Conservation (phyloP, 64 coral and sea anemone species). For the Platygyra sinensis region DNA sequence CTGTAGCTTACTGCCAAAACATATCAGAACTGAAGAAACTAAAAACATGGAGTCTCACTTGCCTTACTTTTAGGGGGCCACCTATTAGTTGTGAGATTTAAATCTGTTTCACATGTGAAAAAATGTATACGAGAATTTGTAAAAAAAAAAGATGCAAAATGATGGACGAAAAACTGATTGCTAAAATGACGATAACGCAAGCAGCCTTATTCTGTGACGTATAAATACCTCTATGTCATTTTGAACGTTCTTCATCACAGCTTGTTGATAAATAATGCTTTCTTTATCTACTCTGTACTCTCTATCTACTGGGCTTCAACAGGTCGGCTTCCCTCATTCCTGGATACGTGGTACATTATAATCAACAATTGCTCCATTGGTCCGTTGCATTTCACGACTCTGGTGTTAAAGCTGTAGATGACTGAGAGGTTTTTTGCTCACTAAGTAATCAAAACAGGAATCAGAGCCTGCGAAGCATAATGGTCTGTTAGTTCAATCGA, state of each 20-base stretch:
- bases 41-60: no score
- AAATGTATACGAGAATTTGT: no score
- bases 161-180: neutral
- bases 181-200: neutral
- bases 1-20: no score
- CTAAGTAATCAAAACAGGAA: neutral
- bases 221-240: constrained; percentile 3
- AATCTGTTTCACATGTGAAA: no score
- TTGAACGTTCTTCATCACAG: constrained; percentile 2
- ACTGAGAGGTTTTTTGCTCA: neutral
- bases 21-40: no score
- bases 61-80: no score
- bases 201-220: neutral
- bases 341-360: neutral
- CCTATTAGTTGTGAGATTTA: no score
- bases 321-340: neutral
- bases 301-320: neutral
- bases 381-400: neutral
- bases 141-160: neutral
- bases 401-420: neutral
- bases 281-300: neutral
- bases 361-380: neutral
- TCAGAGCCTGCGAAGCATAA: neutral
- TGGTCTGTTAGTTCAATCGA: neutral
- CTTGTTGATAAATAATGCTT: neutral